Base-by-base conservation (phyloP, 23 tunicate species). In the Diplosoma virens region DNA sequence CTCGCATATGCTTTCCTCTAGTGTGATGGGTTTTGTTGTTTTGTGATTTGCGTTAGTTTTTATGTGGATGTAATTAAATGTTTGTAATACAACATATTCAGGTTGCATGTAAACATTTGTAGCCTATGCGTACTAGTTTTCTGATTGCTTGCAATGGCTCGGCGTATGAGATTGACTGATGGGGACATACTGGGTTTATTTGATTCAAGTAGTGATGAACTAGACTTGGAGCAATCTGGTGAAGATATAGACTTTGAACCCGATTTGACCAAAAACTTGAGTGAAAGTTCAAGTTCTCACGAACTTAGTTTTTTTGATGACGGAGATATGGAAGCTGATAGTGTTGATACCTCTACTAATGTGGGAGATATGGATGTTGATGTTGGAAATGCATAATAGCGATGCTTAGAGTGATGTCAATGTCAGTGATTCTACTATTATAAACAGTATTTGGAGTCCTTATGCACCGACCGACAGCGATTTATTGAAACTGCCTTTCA, bases 281-380 rank as follows among this genome's bases (percentile, higher is more conserved):
- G 69, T 61, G 69, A 26, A 61, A 61, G 69, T 35, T 68, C 75
- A 68, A 68, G 75, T 68, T 16, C 54, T 33, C 75, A 68, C 27
- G 75, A 68, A 35, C 53, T 41, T 16, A 41, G 55, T 48, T 72
- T 24, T 27, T 27, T 4, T 72, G 61, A 72, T 9, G 78, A 72
- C 22, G 78, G 3, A 72, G 61, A 72, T 7, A 72, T 72, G 78
- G 78, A 72, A 50, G 78, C 20, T 72, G 78, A 72, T 30, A 72
- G 61, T 47, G 20, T 25, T 72, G 78, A 26, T 72, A 61, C 21
- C 20, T 47, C n/a, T 16, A 16, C 20, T 9, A 48, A 18, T 72
- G 46, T 24, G 46, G 61, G 48, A 47, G 78, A 47, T 27, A 24
- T 6, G n/a, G 78, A 72, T 72, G 46, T 72, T 32, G 60, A 47